Base-by-base conservation (phyloP, 2,113 vertebrate species). In the Naja naja region DNA sequence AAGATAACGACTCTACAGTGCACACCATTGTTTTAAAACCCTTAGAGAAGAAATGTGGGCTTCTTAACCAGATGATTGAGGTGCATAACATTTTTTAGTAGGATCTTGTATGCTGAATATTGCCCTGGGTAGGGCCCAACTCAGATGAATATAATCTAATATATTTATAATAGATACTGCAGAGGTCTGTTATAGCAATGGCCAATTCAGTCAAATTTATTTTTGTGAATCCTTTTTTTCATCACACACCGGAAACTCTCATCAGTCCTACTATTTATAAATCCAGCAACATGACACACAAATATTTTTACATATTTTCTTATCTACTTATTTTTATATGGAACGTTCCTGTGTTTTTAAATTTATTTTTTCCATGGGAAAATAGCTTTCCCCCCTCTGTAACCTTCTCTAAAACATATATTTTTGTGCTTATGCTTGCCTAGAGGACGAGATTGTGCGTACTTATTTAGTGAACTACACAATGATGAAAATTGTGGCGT, bases 41-140 rank as follows among this genome's bases (percentile, higher is more conserved):
- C 49, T 52, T 87, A 49, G 10, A 34, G 69, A 30, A 90, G 81
- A 90, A 55, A 20, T 11, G 23, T 7, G 34, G 23, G 87, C 87
- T 89, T 89, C 55, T 55, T 86, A 49, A 56, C 93, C n/a, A 85
- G 23, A n/a, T 89, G 89, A 52, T 53, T 93, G 43, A 43, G 10
- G n/a, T 64, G 12, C 34, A 30, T 69, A 25, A 49, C 89, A 30
- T 45, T 34, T n/a, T 86, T 86, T 47, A 39, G 30, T 20, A 11
- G 16, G 74, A 20, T 23, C 43, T 25, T 86, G 45, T 89, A 60
- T 60, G 60, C 34, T 54, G 45, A 74, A 55, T 86, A 45, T 58
- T 85, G 54, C 7, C 23, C 23, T 58, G 18, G 90, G 86, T 18
- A 54, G 11, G n/a, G n/a, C 20, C n/a, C 45, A 89, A 6, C 27